phyloP scores from a whole-genome alignment of 2,888 invertebrate genomes.

The Synergus umbraculus region DNA sequence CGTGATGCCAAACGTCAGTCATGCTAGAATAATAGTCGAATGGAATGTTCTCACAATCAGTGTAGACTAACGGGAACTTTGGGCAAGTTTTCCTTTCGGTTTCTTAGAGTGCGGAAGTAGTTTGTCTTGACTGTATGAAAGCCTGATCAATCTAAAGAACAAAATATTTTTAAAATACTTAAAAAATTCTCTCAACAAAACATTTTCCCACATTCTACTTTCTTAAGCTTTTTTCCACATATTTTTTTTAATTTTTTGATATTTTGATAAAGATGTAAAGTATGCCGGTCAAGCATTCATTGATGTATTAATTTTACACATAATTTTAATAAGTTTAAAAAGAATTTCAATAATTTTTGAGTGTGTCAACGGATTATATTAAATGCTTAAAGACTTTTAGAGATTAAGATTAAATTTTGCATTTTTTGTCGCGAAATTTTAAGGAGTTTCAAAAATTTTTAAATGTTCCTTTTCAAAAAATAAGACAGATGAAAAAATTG shows the following conservation, averaged over 20 bases:
- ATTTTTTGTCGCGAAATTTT: no score
- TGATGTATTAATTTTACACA: no score
- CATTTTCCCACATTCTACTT: background rate
- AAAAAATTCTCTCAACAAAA: background rate
- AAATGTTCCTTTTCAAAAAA: no score
- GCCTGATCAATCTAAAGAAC: background rate
- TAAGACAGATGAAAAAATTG: background rate
- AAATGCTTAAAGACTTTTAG: no score
- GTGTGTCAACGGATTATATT: no score
- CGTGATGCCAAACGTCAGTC: conserved; percentile 34
- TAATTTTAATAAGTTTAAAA: no score
- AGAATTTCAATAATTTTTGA: no score
- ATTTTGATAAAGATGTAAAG: no score
- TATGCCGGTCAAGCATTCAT: no score
- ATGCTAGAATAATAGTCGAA: conserved; percentile 31
- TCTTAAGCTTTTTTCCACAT: background rate
- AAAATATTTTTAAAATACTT: background rate
- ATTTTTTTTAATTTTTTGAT: background rate
- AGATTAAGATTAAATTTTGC: no score
- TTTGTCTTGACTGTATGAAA: conserved; percentile 4
- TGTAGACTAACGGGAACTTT: conserved; percentile 38
- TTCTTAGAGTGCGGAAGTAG: conserved; percentile 18
- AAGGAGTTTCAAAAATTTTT: no score
- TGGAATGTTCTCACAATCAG: conserved; percentile 39
- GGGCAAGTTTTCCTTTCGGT: conserved; percentile 25